A percentile compares a stretch with the other conserved stretches of the same genome.
Conservation (phyloP, 1,140 invertebrate species). For the Drosophila micromelanica region DNA sequence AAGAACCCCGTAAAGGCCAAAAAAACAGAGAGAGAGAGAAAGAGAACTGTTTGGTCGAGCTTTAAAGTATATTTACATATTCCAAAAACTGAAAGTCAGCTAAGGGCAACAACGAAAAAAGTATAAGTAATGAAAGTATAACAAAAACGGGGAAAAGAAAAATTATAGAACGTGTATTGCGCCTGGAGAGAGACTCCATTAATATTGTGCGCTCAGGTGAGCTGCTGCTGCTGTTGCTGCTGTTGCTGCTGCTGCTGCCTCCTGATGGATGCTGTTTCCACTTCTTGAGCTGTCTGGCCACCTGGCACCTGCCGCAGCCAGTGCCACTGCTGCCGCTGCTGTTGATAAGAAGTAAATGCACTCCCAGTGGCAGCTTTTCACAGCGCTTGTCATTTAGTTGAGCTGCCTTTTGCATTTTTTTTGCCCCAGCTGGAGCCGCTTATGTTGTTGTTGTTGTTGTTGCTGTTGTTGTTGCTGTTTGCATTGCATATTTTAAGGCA, state of each 20-base stretch:
- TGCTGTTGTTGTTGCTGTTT: constrained; percentile 18
- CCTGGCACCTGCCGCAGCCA: constrained; percentile 16
- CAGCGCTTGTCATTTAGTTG: constrained; percentile 43
- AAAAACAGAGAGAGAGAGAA: constrained; percentile 11
- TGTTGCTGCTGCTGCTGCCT: constrained; percentile 18
- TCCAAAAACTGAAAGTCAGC: constrained; percentile 24
- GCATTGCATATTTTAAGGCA: constrained; percentile 50
- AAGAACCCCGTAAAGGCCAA: not conserved
- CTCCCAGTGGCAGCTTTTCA: constrained; percentile 53
- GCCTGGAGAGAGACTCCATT: constrained; percentile 51
- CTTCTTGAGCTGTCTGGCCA: constrained; percentile 28
- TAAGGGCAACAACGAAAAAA: constrained; percentile 2
- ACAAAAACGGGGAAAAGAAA: constrained; percentile 11
- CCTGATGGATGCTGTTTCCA: constrained; percentile 43
- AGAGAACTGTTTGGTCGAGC: constrained; percentile 20
- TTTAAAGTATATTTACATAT: constrained; percentile 66
- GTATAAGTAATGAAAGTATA: constrained; percentile 5
- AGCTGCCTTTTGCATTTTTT: constrained; percentile 38
- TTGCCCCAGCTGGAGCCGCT: not conserved
- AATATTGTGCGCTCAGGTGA: constrained; percentile 67
- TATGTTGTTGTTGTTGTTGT: not conserved
- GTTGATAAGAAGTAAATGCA: constrained; percentile 54
- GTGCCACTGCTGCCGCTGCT: constrained; percentile 1
- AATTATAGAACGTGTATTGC: constrained; percentile 32
- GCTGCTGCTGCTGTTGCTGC: constrained; percentile 4